A percentile compares a stretch with the other conserved stretches of the same genome.
Evolutionary conservation across 2,113 vertebrate genomes (phyloP).

Genomic region (Tichodroma muraria): DNA sequence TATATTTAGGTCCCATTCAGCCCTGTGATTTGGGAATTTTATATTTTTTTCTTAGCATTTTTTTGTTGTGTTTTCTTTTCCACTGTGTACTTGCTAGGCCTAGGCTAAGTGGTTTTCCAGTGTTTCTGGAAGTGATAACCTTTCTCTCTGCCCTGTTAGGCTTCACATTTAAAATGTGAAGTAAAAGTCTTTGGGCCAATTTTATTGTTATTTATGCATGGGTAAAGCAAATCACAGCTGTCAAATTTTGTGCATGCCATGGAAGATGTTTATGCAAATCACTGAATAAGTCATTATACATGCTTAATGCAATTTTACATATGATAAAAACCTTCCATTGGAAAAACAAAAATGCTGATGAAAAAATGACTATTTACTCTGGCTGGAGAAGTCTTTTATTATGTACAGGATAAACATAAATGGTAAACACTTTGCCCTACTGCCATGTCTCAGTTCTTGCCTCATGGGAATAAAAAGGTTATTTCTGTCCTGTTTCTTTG

Average conservation of each 20-base stretch:
- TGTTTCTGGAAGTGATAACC: neutral
- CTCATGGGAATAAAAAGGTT: neutral
- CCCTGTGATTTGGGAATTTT: neutral
- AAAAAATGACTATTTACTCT: neutral
- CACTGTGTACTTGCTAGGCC: neutral
- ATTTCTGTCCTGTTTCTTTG: neutral
- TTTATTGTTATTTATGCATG: slow-evolving; percentile 34
- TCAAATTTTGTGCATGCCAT: neutral
- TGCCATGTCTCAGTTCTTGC: neutral
- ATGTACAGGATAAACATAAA: neutral
- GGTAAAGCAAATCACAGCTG: slow-evolving; percentile 13
- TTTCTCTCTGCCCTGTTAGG: neutral
- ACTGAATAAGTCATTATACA: neutral
- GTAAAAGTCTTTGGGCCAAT: slow-evolving; percentile 19
- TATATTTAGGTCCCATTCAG: neutral
- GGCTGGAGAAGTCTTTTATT: neutral
- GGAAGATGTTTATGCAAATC: slow-evolving; percentile 20
- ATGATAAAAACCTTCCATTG: neutral
- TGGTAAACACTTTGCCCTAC: neutral
- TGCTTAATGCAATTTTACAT: neutral
- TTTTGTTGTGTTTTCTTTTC: neutral
- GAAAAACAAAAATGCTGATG: neutral
- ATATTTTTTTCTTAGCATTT: neutral
- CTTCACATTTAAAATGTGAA: neutral
- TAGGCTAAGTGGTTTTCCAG: neutral